Conservation (phyloP, 2,797 vertebrate genomes). For the Sternarchorhynchus goeldii region DNA sequence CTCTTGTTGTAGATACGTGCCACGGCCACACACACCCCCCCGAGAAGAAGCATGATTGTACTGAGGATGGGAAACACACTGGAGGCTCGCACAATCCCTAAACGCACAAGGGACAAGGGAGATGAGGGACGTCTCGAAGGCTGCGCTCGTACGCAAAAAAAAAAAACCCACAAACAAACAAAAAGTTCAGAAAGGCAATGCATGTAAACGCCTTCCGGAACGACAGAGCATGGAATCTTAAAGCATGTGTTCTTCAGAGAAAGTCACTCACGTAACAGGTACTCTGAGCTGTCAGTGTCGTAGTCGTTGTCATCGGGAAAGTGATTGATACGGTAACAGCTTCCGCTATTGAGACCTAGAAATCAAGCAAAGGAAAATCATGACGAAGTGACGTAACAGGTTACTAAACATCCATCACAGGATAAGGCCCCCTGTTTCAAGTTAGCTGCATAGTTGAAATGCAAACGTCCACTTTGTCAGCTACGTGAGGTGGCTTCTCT, state of each 20-base stretch:
- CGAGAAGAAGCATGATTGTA: slow-evolving; percentile 89
- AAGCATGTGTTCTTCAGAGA: slow-evolving; percentile 6
- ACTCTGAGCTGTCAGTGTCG: slow-evolving; percentile 97
- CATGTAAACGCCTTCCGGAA: not conserved
- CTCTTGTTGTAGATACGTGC: slow-evolving; percentile 92
- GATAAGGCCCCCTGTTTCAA: not conserved
- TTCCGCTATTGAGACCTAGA: slow-evolving; percentile 92
- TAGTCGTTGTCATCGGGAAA: slow-evolving; percentile 99
- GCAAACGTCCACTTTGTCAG: too few species aligned
- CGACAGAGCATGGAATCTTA: not conserved
- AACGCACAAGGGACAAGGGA: slow-evolving; percentile 16
- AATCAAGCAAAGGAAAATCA: slow-evolving; percentile 51
- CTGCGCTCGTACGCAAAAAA: too few species aligned
- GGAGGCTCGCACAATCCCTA: slow-evolving; percentile 97
- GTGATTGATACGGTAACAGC: slow-evolving; percentile 97
- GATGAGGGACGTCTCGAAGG: too few species aligned
- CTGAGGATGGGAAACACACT: slow-evolving; percentile 98
- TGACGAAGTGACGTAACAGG: not conserved
- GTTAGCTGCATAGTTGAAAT: too few species aligned
- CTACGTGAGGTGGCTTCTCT: not conserved
- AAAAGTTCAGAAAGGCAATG: not conserved
- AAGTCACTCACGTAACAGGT: slow-evolving; percentile 92
- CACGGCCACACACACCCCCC: slow-evolving; percentile 89
- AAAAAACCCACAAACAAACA: not conserved
- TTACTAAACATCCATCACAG: not conserved